Conservation (phyloP, 2,888 invertebrate species). For the Ellobium chinense region DNA sequence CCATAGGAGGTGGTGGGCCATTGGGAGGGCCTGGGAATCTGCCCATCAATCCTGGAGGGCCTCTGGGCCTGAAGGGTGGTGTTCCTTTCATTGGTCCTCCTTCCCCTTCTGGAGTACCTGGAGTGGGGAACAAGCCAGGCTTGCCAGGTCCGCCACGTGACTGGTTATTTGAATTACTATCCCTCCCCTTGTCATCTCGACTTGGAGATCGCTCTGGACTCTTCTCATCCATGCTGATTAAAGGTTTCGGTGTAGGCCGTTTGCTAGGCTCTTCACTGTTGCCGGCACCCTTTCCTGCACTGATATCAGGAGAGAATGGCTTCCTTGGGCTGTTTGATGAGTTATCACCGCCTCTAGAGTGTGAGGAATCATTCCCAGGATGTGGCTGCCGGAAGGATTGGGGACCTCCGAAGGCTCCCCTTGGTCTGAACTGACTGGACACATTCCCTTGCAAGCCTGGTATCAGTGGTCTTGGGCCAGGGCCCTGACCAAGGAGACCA, state of each 20-base stretch:
- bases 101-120: slow-evolving; percentile 30
- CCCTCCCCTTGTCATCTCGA: background rate
- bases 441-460: slow-evolving; percentile 27
- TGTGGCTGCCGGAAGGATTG: slow-evolving; percentile 11
- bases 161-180: background rate
- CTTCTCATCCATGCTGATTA: slow-evolving; percentile 23
- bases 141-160: slow-evolving; percentile 33
- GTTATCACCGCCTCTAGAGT: background rate
- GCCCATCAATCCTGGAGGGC: slow-evolving; percentile 20
- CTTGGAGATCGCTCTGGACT: background rate
- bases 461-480: slow-evolving; percentile 41
- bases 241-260: slow-evolving; percentile 29
- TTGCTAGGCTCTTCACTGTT: slow-evolving; percentile 5
- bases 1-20: slow-evolving; percentile 36
- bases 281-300: background rate
- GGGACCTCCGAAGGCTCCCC: background rate
- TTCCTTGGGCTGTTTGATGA: slow-evolving; percentile 5
- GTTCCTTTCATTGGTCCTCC: slow-evolving; percentile 26
- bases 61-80: slow-evolving; percentile 36
- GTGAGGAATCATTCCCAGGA: slow-evolving; percentile 2
- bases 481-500: slow-evolving; percentile 43
- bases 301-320: slow-evolving; percentile 19
- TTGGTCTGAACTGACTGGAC: slow-evolving; percentile 23
- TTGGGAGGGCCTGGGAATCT: slow-evolving; percentile 34
- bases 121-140: slow-evolving; percentile 36